Percentiles rank a stretch among this genome's conserved stretches.
Conservation (phyloP, 2,797 vertebrate genomes). For the Florisuga fusca region DNA sequence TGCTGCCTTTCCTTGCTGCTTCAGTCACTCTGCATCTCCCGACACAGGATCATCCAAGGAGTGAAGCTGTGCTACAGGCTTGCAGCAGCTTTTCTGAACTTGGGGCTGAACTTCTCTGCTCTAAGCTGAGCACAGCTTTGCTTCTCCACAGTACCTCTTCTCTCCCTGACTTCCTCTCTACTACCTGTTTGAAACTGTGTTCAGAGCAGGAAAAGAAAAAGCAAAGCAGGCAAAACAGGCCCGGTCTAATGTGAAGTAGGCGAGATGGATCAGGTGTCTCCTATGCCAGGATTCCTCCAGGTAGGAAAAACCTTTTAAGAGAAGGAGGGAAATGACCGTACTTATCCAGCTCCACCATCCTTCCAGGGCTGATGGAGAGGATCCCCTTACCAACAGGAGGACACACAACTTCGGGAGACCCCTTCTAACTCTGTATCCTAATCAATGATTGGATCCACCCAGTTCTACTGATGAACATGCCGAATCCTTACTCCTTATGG, state of each 20-base stretch:
- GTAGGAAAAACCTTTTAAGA: neutral
- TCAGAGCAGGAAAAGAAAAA: neutral
- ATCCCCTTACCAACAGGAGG: fast-evolving
- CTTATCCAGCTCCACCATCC: neutral
- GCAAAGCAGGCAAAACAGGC: neutral
- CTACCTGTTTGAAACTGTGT: neutral
- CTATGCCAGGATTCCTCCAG: neutral
- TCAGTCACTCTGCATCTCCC: fast-evolving
- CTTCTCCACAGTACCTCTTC: neutral
- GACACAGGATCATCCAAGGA: neutral
- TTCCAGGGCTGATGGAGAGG: neutral
- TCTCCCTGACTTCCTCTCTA: neutral
- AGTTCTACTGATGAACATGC: too few relatives aligned
- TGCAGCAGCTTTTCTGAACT: neutral
- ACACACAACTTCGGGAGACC: neutral
- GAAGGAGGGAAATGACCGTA: neutral
- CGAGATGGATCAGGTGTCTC: neutral
- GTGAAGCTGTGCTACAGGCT: neutral
- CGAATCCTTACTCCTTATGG: neutral
- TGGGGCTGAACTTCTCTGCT: neutral
- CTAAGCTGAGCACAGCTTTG: neutral
- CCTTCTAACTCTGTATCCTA: neutral
- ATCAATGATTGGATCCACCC: neutral
- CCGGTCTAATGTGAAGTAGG: neutral
- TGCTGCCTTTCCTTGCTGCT: neutral